Evolutionary conservation across 2,888 invertebrate species (phyloP).

Genomic region (Oxycera nigricornis): DNA sequence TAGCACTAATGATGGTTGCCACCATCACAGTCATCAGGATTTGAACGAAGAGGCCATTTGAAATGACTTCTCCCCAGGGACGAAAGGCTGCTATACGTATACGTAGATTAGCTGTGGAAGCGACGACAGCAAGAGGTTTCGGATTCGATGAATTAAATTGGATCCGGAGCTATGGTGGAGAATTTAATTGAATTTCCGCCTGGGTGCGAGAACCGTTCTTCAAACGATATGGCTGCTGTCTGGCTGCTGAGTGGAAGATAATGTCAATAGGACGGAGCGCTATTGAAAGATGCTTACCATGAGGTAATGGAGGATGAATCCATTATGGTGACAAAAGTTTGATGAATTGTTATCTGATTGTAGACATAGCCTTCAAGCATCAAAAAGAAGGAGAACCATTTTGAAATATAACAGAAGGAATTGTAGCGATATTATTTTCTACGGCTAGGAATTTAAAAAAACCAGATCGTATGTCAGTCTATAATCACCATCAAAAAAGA

Average conservation of each 20-base stretch:
- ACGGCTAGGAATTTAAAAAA: too few species aligned
- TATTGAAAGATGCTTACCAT: too few species aligned
- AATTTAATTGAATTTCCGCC: slow-evolving; percentile 36
- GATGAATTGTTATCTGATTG: too few species aligned
- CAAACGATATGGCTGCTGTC: slow-evolving; percentile 3
- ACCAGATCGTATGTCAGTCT: too few species aligned
- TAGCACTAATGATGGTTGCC: background rate
- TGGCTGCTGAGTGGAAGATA: background rate
- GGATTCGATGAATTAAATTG: slow-evolving; percentile 21
- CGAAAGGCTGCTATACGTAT: background rate
- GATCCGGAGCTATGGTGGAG: slow-evolving; percentile 3
- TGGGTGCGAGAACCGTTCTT: slow-evolving; percentile 23
- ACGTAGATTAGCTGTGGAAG: background rate
- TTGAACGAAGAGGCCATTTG: background rate
- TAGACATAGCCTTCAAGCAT: too few species aligned
- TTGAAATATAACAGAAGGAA: too few species aligned
- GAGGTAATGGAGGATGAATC: too few species aligned
- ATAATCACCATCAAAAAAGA: too few species aligned
- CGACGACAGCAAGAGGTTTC: background rate
- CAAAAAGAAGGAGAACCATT: too few species aligned
- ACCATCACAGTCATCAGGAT: background rate
- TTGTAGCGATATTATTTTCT: too few species aligned
- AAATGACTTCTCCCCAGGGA: slow-evolving; percentile 14
- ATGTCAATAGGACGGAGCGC: too few species aligned
- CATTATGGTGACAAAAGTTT: too few species aligned